Conservation (phyloP, 1,140 invertebrate genomes). For the Laupala kohalensis region DNA sequence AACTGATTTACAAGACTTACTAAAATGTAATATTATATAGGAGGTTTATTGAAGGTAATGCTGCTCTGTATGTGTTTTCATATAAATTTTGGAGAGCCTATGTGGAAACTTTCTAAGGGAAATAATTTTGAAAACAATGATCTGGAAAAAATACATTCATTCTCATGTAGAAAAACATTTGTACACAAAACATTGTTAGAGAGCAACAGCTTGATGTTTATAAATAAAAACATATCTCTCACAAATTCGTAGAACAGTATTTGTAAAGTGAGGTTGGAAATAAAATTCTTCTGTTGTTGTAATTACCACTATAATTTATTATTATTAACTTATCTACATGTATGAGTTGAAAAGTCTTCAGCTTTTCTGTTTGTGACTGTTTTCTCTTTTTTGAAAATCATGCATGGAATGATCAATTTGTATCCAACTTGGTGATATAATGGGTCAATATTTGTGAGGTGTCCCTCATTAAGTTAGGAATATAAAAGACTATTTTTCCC, state of each 20-base stretch:
- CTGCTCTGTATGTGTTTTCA: too few species aligned
- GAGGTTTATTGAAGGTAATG: too few species aligned
- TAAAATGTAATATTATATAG: too few species aligned
- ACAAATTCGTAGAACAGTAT: slow-evolving; percentile 12
- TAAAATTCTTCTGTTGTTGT: slow-evolving; percentile 11
- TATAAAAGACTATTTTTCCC: too few species aligned
- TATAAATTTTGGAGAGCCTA: neutral
- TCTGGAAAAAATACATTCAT: neutral
- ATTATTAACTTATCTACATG: neutral
- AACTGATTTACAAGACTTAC: neutral
- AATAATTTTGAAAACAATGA: neutral
- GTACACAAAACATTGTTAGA: neutral
- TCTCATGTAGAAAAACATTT: neutral
- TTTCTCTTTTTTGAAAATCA: neutral
- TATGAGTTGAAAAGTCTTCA: too few species aligned
- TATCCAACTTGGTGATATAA: too few species aligned
- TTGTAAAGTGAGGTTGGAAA: slow-evolving; percentile 14
- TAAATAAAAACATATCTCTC: slow-evolving; percentile 13
- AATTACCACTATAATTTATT: neutral
- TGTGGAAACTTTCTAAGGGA: neutral
- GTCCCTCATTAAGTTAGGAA: too few species aligned
- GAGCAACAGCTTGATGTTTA: neutral
- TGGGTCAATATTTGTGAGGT: too few species aligned
- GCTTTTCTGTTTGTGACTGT: too few species aligned
- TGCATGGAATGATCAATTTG: neutral